Conservation (phyloP, 2,797 vertebrate genomes). For the Peromyscus melanophrys region DNA sequence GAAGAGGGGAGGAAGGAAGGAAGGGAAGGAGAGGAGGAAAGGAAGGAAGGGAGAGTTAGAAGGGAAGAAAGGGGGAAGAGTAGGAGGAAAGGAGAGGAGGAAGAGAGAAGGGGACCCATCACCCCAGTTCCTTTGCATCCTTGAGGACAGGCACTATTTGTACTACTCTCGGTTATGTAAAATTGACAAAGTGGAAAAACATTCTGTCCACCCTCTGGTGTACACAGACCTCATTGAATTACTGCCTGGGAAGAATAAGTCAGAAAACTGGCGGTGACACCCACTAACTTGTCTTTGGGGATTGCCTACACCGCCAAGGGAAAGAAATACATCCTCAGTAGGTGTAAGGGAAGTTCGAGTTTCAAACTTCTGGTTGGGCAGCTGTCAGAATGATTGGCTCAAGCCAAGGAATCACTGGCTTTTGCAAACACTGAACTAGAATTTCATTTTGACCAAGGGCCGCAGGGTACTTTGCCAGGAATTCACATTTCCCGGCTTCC, state of each 20-base stretch:
- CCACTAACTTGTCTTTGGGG: not conserved
- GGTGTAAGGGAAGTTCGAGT: not conserved
- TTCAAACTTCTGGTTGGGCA: not conserved
- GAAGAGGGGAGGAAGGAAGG: not conserved
- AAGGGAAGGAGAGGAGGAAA: not conserved
- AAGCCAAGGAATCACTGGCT: not conserved
- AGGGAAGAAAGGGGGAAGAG: not conserved
- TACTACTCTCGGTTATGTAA: not conserved
- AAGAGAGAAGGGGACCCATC: not conserved
- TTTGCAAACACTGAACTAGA: not conserved
- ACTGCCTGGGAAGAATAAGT: not conserved
- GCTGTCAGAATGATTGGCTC: not conserved
- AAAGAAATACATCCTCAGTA: not conserved
- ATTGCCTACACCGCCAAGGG: not conserved
- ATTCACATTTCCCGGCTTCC: not conserved
- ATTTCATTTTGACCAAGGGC: not conserved
- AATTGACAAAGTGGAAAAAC: not conserved
- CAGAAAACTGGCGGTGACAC: not conserved
- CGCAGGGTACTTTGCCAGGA: not conserved
- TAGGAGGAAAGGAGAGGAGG: too few species aligned
- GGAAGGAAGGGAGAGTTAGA: not conserved
- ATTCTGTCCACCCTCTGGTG: not conserved
- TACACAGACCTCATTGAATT: not conserved
- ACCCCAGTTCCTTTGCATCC: not conserved
- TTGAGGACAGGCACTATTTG: not conserved